A percentile compares a stretch with the other conserved stretches of the same genome.
Conservation (phyloP, 2,797 vertebrate species). For the Hephaestus fuliginosus region DNA sequence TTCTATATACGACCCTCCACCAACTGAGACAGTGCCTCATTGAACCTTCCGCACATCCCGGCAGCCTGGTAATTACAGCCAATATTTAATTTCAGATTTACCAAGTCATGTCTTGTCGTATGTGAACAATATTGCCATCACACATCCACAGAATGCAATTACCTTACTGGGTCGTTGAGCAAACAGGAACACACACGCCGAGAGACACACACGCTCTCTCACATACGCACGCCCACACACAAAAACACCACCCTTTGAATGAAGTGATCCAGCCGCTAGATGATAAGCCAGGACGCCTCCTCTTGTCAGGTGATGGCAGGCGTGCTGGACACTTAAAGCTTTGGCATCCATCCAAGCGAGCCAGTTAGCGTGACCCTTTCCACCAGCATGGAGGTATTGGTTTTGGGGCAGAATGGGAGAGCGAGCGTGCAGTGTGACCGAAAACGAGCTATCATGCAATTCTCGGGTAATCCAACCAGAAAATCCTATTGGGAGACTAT, state of each 20-base stretch:
- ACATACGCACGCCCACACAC: background rate
- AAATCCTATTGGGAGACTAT: slow-evolving; percentile 45
- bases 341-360: slow-evolving; percentile 55
- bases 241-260: background rate
- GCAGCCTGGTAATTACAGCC: slow-evolving; percentile 44
- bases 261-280: slow-evolving; percentile 14
- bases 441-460: slow-evolving; percentile 26
- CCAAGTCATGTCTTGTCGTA: slow-evolving; percentile 39
- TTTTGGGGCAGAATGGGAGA: slow-evolving; percentile 35
- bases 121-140: slow-evolving; percentile 46
- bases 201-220: background rate
- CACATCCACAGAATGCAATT: slow-evolving; percentile 53
- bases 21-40: slow-evolving; percentile 25
- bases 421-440: slow-evolving; percentile 24
- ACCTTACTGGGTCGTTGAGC: slow-evolving; percentile 38
- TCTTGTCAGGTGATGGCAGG: slow-evolving; percentile 44
- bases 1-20: slow-evolving; percentile 41
- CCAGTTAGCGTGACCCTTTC: slow-evolving; percentile 52
- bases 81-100: slow-evolving; percentile 53
- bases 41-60: slow-evolving; percentile 26
- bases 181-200: background rate
- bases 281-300: slow-evolving; percentile 36
- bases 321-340: slow-evolving; percentile 46
- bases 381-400: slow-evolving; percentile 29
- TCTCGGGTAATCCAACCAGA: slow-evolving; percentile 54